These are phyloP conservation scores for Diadophis punctatus DNA, from an alignment of 2,113 vertebrate species.

Conservation along the genomic window DNA sequence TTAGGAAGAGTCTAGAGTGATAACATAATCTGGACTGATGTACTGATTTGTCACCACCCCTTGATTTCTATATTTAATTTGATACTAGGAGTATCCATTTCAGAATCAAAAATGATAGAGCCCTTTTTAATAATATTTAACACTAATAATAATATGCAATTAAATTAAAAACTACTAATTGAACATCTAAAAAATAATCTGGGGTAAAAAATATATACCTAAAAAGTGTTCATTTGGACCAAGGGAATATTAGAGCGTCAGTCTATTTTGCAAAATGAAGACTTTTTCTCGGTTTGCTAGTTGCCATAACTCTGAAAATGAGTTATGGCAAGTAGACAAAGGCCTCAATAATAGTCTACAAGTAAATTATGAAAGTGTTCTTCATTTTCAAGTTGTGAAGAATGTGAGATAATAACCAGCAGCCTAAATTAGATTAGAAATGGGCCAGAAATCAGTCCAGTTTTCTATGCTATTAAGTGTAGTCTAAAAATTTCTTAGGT, in stretches of 20 bases:
- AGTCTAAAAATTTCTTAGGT: not conserved
- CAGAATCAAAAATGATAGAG: not conserved
- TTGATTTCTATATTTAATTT: not conserved
- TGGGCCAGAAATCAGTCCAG: not conserved
- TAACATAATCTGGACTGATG: not conserved
- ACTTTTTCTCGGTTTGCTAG: not conserved
- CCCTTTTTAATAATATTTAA: not conserved
- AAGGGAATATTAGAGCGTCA: not conserved
- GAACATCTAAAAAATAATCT: not conserved
- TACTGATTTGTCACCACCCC: not conserved
- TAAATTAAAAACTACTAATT: not conserved
- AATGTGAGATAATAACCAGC: not conserved
- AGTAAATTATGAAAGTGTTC: not conserved
- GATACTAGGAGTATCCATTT: not conserved
- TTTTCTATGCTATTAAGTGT: not conserved
- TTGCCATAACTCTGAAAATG: not conserved
- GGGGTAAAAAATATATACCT: not conserved
- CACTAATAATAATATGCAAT: not conserved
- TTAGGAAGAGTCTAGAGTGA: not conserved
- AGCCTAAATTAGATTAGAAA: not conserved
- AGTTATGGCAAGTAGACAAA: not conserved
- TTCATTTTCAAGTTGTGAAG: not conserved
- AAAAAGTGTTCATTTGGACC: not conserved
- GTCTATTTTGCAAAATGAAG: not conserved
- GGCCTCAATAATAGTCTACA: not conserved